Evolutionary conservation across 2,888 invertebrate species (phyloP), one percentile per base, ranked within the genome.

Genomic region (Ceratothoa steindachneri): DNA sequence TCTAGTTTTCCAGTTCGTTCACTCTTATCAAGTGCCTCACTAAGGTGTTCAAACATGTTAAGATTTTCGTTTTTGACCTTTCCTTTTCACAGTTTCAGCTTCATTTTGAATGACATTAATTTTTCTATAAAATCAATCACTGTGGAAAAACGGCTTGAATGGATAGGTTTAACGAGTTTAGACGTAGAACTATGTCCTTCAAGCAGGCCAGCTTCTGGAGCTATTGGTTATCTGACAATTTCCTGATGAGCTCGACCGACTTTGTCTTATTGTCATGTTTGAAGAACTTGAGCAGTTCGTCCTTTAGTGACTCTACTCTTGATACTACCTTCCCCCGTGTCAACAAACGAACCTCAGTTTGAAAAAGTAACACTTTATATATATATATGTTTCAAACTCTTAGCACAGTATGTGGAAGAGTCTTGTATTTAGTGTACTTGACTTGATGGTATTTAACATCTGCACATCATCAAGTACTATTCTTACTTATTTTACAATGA

Each of bases 321-420:
- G 5, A 22, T 64, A 71, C 19, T 65, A 66, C 65, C 41, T 71
- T 65, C 12, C 65, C 41, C 65, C 64, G 19, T 24, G 60, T 60
- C 7, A 30, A 28, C 71, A 30, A 65, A 15, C 30, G 60, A 70
- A 30, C 24, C 27, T 64, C 64, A 30, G 7, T 65, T 30, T 65
- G 71, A 71, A 71, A 64, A 31, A 64, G 29, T 24, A 64, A 71
- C n/a, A n/a, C n/a, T n/a, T n/a, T n/a, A n/a, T n/a, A n/a, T n/a
- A n/a, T n/a, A n/a, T n/a, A n/a, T n/a, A n/a, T n/a, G n/a, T n/a
- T n/a, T n/a, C n/a, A n/a, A n/a, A n/a, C n/a, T n/a, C n/a, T n/a
- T n/a, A n/a, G n/a, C n/a, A n/a, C n/a, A n/a, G n/a, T n/a, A n/a
- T n/a, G n/a, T n/a, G n/a, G n/a, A n/a, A n/a, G n/a, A n/a, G n/a